Evolutionary conservation across 2,113 vertebrate genomes (phyloP), one percentile per base, ranked within the genome.

Genomic region (Bungarus multicinctus): DNA sequence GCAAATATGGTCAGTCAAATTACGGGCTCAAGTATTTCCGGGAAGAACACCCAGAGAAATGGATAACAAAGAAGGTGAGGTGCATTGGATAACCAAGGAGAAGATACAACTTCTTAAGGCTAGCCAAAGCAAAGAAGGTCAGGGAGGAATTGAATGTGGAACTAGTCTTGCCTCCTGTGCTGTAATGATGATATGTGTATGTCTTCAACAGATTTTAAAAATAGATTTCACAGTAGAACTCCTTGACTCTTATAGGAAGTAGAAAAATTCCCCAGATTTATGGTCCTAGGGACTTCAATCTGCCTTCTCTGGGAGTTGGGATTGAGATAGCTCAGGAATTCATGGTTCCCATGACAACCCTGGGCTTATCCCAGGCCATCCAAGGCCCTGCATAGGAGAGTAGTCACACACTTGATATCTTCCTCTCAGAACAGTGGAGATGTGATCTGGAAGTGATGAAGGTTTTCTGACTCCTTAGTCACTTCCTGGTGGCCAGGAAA

Each of bases 11-110:
- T 10, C 92, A 92, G 53, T 88, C 93, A 93, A 90, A 95, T 91
- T 98, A 97, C 0, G 97, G 97, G 90, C 93, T 85, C 87, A 97
- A 98, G 91, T 95, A 95, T 85, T 98, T 99, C 94, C 96, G 98
- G 93, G 98, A 98, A 74, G 96, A 98, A 94, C 92, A 97, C 52
- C 96, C 93, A 93, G 27, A 94, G 22, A 98, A 97, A 60, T 98
- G 98, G 96, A 47, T 97, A 96, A 94, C 96, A 93, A 94, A 94
- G 85, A 97, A 98, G 97, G 99, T 99, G 93, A 95, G 95, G 5
- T 87, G 90, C 50, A 53, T 25, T 91, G 47, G 30, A 93, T 92
- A 91, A 94, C 25, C 30, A 34, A 58, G 89, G 10, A 9, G n/a
- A 90, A 10, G 18, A 88, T 89, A 3, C 4, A 58, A 88, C 43